Evolutionary conservation across 2,797 vertebrate species (phyloP), one percentile per base, ranked within the genome.

Genomic region (Lerista edwardsae): DNA sequence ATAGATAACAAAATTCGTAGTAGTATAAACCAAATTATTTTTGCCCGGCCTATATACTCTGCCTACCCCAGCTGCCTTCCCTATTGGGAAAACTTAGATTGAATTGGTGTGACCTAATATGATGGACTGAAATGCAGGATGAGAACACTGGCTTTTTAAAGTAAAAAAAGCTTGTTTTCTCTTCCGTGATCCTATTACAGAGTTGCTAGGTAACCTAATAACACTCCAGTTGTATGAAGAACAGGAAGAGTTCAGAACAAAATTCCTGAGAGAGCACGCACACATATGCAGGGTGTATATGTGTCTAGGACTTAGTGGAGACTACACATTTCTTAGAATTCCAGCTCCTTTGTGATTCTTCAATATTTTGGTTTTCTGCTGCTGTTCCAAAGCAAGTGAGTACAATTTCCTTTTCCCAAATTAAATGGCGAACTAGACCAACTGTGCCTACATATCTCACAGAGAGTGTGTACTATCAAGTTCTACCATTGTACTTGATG

Each of bases 141-240:
- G 44, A 75, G 15, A 80, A 64, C 34, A 75, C 31, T 74, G 0
- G 0, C 62, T 64, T 4, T 57, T 88, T 64, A 85, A 86, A 87
- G 29, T 61, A 0, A 4, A 36, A 17, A 44, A 59, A 71, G 72
- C 57, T 64, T 85, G 57, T 68, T 61, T 61, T 51, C 0, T 0
- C 25, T 41, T 75, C n/a, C 44, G 65, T n/a, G 31, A 68, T 27
- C 0, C 59, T 0, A 1, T 44, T 79, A 41, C 3, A 0, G 41
- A 11, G 89, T 79, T 91, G 88, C 86, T 86, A 72, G 29, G 75
- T 68, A n/a, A 86, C 1, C 7, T 27, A 39, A 44, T 71, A 87
- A 89, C 34, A 65, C 44, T 75, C 7, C 19, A 31, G 34, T 65
- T 64, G 25, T 55, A 34, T 23, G 61, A 68, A 41, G 25, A 1